Percentiles rank a stretch among this genome's conserved stretches.
Conservation (phyloP, 2,113 vertebrate species). For the human (Homo sapiens) region DNA sequence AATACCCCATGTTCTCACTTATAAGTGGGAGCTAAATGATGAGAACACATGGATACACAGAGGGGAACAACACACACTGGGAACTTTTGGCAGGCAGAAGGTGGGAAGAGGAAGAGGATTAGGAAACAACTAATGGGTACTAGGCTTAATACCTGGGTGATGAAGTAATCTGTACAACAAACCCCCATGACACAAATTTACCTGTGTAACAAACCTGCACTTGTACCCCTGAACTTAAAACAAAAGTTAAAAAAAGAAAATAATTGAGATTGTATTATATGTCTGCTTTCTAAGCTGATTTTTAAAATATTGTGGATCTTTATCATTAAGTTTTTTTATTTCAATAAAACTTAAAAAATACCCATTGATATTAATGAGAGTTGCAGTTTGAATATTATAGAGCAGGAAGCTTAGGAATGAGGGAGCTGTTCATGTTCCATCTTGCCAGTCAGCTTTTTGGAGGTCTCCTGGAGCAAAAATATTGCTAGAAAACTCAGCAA, state of each 20-base stretch:
- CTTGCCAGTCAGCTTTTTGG: constrained; percentile 7
- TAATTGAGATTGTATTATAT: not conserved
- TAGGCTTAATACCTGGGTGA: no score
- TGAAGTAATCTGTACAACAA: no score
- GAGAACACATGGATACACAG: no score
- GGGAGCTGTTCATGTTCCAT: not conserved
- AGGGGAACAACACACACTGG: no score
- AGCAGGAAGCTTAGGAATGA: not conserved
- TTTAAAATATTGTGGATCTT: not conserved
- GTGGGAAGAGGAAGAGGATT: no score
- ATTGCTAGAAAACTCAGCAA: not conserved
- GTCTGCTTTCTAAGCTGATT: not conserved
- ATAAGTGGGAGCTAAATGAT: no score
- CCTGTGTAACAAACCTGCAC: no score
- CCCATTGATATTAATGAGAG: not conserved
- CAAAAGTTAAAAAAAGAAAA: not conserved
- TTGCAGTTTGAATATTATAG: constrained; percentile 7
- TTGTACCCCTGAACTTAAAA: no score
- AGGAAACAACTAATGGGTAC: no score
- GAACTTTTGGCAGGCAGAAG: no score
- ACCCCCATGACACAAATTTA: no score
- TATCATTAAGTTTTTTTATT: not conserved
- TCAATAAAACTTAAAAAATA: constrained; percentile 4
- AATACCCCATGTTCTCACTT: no score
- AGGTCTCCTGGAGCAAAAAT: not conserved